Conservation (phyloP, 2,113 vertebrate species). For the Xenus cinereus region DNA sequence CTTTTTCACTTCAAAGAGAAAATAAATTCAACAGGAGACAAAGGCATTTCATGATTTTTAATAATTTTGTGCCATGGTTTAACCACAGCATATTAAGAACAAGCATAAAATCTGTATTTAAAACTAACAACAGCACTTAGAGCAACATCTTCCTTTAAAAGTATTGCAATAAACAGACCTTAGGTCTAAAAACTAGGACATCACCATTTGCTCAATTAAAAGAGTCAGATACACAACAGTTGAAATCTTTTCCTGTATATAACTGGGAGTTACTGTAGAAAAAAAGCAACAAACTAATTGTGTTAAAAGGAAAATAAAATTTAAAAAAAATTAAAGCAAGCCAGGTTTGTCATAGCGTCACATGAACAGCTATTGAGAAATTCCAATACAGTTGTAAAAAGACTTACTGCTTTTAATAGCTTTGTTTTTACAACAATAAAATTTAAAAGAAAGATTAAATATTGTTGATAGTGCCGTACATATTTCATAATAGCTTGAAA, state of each 20-base stretch:
- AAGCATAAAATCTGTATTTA: constrained; percentile 90
- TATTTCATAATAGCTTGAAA: constrained; percentile 74
- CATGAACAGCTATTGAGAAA: constrained; percentile 71
- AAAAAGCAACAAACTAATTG: constrained; percentile 70
- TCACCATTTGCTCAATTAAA: constrained; percentile 87
- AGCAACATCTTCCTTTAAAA: constrained; percentile 91
- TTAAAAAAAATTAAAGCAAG: constrained; percentile 74
- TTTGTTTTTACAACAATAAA: constrained; percentile 67
- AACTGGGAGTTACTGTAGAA: constrained; percentile 65
- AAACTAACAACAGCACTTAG: constrained; percentile 93
- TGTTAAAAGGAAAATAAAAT: constrained; percentile 53
- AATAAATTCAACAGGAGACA: constrained; percentile 57
- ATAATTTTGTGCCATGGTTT: constrained; percentile 88
- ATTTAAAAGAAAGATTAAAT: constrained; percentile 76
- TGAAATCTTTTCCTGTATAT: constrained; percentile 75
- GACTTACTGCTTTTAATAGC: constrained; percentile 71
- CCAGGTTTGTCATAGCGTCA: constrained; percentile 74
- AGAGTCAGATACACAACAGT: constrained; percentile 81
- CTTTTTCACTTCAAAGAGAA: background rate
- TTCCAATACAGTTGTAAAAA: constrained; percentile 74
- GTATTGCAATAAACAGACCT: constrained; percentile 92
- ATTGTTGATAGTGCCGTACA: constrained; percentile 76
- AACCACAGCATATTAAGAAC: constrained; percentile 89
- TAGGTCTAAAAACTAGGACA: constrained; percentile 89
- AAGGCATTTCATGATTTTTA: constrained; percentile 78